Conservation (phyloP, 1,140 invertebrate species). For the Melanaphis sacchari region DNA sequence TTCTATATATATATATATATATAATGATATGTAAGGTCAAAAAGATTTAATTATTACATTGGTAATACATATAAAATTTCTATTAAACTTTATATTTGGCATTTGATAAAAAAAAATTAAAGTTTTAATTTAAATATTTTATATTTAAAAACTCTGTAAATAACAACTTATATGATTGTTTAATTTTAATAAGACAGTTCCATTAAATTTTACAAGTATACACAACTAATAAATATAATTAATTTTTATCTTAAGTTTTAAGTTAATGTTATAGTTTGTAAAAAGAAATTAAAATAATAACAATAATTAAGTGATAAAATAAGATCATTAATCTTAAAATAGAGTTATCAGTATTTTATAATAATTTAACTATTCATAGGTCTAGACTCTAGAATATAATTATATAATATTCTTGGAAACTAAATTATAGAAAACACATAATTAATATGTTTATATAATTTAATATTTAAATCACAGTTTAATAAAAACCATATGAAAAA, state of each 20-base stretch:
- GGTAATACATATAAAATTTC: neutral
- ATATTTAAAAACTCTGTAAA: neutral
- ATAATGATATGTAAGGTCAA: neutral
- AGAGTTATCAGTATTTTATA: neutral
- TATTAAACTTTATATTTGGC: neutral
- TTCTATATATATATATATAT: neutral
- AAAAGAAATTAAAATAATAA: neutral
- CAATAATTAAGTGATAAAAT: neutral
- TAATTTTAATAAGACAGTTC: neutral
- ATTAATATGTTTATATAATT: neutral
- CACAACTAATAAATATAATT: no score
- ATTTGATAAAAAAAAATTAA: neutral
- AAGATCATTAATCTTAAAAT: neutral
- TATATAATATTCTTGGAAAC: neutral
- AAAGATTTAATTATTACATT: neutral
- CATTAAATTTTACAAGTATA: neutral
- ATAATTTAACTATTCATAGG: neutral
- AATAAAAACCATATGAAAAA: no score
- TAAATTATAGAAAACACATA: neutral
- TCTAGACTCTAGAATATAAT: no score
- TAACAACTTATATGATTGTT: neutral
- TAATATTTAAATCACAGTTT: neutral
- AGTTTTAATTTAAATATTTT: neutral
- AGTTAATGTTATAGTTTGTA: neutral
- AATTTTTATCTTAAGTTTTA: no score